phyloP scores from a whole-genome alignment of 2,888 invertebrate genomes.

The Drosophila merina region DNA sequence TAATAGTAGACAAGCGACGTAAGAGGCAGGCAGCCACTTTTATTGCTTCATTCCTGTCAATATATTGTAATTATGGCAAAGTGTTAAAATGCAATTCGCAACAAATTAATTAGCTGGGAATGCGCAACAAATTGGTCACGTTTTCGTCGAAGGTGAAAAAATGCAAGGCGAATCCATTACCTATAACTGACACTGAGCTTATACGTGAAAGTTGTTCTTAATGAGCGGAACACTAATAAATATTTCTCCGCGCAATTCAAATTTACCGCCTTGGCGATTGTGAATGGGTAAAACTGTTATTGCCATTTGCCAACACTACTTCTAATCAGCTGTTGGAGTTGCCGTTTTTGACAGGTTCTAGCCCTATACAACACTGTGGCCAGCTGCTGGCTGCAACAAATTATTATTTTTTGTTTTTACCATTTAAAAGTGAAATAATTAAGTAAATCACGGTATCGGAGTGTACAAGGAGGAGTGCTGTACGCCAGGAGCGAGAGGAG shows the following conservation, averaged over 20 bases:
- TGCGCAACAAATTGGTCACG: slow-evolving; percentile 45
- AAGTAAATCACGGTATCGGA: not conserved
- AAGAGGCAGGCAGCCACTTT: slow-evolving; percentile 20
- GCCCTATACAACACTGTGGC: slow-evolving; percentile 14
- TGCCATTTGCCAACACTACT: not conserved
- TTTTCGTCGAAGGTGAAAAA: slow-evolving; percentile 33
- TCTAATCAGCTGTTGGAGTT: slow-evolving; percentile 9
- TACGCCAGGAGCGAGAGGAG: not conserved
- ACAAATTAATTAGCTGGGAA: slow-evolving; percentile 64
- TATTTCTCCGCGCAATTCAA: not conserved
- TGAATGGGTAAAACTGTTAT: not conserved
- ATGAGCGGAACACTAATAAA: not conserved
- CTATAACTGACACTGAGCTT: slow-evolving; percentile 1
- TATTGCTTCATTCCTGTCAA: slow-evolving; percentile 52
- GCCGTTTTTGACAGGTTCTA: not conserved
- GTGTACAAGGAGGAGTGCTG: not conserved
- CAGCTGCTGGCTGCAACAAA: slow-evolving; percentile 16
- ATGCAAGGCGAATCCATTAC: not conserved
- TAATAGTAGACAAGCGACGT: slow-evolving; percentile 23
- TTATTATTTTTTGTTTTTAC: slow-evolving; percentile 8
- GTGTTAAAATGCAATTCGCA: slow-evolving; percentile 57
- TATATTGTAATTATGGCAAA: slow-evolving; percentile 35
- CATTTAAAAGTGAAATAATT: slow-evolving; percentile 5
- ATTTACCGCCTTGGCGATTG: not conserved
- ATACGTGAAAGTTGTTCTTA: slow-evolving; percentile 1